Base-by-base conservation (phyloP, 1,140 invertebrate species). In the Lucilia sericata region DNA sequence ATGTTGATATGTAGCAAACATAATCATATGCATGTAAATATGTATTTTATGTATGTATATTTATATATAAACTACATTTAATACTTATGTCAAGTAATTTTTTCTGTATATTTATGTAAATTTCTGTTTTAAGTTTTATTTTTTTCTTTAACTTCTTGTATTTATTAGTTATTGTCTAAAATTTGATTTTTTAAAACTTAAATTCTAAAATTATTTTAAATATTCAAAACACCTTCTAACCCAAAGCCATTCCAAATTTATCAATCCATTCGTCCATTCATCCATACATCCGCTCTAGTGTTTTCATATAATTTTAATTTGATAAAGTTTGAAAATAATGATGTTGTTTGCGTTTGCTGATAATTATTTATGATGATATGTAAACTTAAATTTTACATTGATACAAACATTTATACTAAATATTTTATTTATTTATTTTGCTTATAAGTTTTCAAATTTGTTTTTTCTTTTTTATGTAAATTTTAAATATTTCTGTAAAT, bases 121-220 rank as follows among this genome's bases (percentile, higher is more conserved):
- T 60, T 60, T 17, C 14, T 60, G 14, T n/a, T 70, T 65, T 5
- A 65, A 30, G 8, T 78, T n/a, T 78, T 78, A 78, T n/a, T 78
- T 36, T 78, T 14, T 78, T 17, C 4, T 55, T 55, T 55, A 55
- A 42, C 10, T 42, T 78, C 25, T 4, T n/a, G 25, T 19, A 19
- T 78, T 78, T 55, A 12, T 70, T 80, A 80, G 47, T 80, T 80
- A 80, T 80, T 80, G 76, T 80, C 76, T 80, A 80, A 80, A 80
- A 80, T 80, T 80, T 80, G 76, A 80, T 80, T 70, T 70, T 70
- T 70, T 80, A 80, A 80, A 80, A 80, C 76, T 80, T 80, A 80
- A 80, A 80, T 49, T n/a, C 76, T 80, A 80, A 8, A 80, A 76
- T 42, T 42, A 42, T 42, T 76, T 30, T 76, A 36, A 76, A 19